Base-by-base conservation (phyloP, 2,888 invertebrate species). In the Idaea aversata region DNA sequence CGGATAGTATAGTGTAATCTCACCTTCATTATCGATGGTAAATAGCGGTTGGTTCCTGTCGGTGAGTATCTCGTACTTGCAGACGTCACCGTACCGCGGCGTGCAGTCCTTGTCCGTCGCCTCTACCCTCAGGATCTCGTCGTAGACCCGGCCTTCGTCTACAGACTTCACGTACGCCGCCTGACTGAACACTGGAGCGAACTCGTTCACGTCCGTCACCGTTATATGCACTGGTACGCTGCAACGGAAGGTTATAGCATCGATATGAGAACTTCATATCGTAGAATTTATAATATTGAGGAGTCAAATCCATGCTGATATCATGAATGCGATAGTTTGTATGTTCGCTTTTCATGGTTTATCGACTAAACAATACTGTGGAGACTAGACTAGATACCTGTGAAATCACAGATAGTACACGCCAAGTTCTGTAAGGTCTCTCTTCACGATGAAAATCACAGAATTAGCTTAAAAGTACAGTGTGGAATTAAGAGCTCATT, bases 181-280 rank as follows among this genome's bases (percentile, higher is more conserved):
- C 83, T 98, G 97, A 64, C 96, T 94, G 93, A 99, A 99, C 70
- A 96, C 96, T 2, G 99, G 99, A 35, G 97, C 96, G 91, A 97
- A 98, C 87, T 99, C 98, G 93, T 99, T 99, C 76, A 98, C 98
- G 91, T 99, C 99, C 67, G 97, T 96, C 70, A 99, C 98, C 25
- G 97, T 97, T 80, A 99, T 98, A 91, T 98, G 97, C 64, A 98
- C 97, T 57, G 97, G 97, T 4, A 98, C 98, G 80, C 98, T 97
- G 94, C 0, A 38, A 63, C 64, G 5, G 15, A 58, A 15, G 57
- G 4, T 34, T 4, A 34, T 25, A 34, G 5, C 13, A 47, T 47
- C 4, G 47, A 47, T 47, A 3, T 47, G 47, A 34, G 4, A 16
- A 7, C 34, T 15, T 34, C 13, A 61, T 58, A n/a, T 34, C 7